A percentile compares a stretch with the other conserved stretches of the same genome.
Conservation (phyloP, 2,888 invertebrate genomes). For the Idaea biselata region DNA sequence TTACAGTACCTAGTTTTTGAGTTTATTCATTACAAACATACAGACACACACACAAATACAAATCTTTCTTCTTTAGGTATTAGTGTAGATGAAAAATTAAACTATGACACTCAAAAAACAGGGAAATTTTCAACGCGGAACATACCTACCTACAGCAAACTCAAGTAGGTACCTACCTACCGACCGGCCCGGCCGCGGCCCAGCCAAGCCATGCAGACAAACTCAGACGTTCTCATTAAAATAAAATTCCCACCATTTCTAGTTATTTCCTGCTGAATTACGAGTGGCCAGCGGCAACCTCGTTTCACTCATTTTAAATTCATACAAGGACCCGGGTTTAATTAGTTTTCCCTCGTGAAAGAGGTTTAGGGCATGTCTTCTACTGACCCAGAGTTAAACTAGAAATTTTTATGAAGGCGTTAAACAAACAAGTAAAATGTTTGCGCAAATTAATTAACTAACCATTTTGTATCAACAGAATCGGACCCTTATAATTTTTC, state of each 20-base stretch:
- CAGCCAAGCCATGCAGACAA: neutral
- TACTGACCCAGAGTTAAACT: neutral
- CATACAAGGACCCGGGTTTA: slow-evolving; percentile 43
- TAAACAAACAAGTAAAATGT: neutral
- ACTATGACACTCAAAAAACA: no score
- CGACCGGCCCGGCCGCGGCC: neutral
- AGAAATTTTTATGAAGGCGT: neutral
- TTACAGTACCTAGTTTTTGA: no score
- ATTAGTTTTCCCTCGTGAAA: slow-evolving; percentile 37
- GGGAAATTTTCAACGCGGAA: no score
- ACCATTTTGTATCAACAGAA: neutral
- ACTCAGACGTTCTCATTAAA: neutral
- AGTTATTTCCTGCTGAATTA: slow-evolving; percentile 37
- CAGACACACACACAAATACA: no score
- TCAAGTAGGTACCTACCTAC: neutral
- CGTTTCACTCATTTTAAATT: slow-evolving; percentile 41
- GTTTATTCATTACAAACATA: no score
- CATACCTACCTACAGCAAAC: neutral
- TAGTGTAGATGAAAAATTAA: no score
- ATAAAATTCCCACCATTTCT: slow-evolving; percentile 5
- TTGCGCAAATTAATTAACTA: neutral
- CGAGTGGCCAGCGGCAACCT: slow-evolving; percentile 33
- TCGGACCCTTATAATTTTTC: neutral
- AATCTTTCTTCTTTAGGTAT: no score
- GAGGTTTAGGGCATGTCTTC: neutral